Conservation (phyloP, 1,140 invertebrate genomes). For the Dermatophagoides farinae region DNA sequence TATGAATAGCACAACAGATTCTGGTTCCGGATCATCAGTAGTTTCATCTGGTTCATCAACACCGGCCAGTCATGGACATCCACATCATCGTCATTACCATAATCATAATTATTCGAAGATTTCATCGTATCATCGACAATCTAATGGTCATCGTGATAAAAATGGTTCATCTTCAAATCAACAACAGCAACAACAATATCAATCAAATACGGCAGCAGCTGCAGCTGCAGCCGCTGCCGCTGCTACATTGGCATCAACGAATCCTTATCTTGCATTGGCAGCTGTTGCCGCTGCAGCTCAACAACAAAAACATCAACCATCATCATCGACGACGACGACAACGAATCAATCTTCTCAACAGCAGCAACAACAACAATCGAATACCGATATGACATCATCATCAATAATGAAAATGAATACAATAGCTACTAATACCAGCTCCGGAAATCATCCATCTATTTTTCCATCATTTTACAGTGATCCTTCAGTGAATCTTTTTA, state of each 20-base stretch:
- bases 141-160: too few relatives aligned
- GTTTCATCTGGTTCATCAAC: neutral
- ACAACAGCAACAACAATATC: too few relatives aligned
- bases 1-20: neutral
- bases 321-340: too few relatives aligned
- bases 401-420: neutral
- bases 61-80: neutral
- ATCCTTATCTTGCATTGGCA: constrained; percentile 7
- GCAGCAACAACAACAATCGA: neutral
- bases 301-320: constrained; percentile 8
- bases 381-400: neutral
- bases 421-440: neutral
- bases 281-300: constrained; percentile 10
- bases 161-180: too few relatives aligned
- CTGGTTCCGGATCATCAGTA: neutral
- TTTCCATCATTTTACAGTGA: neutral
- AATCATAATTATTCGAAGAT: too few relatives aligned
- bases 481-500: neutral
- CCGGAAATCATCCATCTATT: neutral
- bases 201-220: neutral
- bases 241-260: constrained; percentile 1
- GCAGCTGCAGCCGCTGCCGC: neutral
- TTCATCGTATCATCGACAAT: neutral
- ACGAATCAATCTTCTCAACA: neutral
- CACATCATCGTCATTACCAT: neutral